Evolutionary conservation across 1,140 invertebrate species (phyloP).

Genomic region (Drosophila asahinai): DNA sequence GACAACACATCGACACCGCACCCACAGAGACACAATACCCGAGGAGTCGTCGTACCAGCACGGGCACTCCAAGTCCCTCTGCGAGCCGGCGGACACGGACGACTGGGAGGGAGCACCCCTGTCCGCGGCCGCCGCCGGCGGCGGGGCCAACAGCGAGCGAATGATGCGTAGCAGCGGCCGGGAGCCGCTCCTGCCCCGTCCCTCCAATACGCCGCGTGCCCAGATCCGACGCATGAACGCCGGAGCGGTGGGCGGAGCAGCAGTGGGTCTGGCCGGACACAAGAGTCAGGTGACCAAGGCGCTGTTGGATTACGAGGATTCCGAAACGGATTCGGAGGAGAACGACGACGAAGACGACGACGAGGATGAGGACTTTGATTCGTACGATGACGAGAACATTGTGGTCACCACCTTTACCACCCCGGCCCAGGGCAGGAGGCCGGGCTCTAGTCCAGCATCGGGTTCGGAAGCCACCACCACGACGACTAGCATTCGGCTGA

Average conservation of each 20-base stretch:
- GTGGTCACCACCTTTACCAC: slow-evolving; percentile 79
- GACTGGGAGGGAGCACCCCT: slow-evolving; percentile 77
- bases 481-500: slow-evolving; percentile 76
- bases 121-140: slow-evolving; percentile 39
- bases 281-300: slow-evolving; percentile 80
- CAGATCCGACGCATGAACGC: slow-evolving; percentile 77
- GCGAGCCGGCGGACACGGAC: slow-evolving; percentile 74
- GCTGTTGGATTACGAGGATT: slow-evolving; percentile 69
- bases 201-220: slow-evolving; percentile 72
- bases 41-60: slow-evolving; percentile 82
- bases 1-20: slow-evolving; percentile 22
- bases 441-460: slow-evolving; percentile 43
- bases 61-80: slow-evolving; percentile 80
- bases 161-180: slow-evolving; percentile 60
- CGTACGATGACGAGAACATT: slow-evolving; percentile 83
- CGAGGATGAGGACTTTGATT: slow-evolving; percentile 82
- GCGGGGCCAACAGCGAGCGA: slow-evolving; percentile 54
- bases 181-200: slow-evolving; percentile 75
- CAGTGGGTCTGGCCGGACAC: slow-evolving; percentile 49
- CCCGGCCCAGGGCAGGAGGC: slow-evolving; percentile 49
- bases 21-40: slow-evolving; percentile 83
- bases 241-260: slow-evolving; percentile 58
- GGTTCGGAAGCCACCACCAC: slow-evolving; percentile 50
- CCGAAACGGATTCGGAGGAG: slow-evolving; percentile 75
- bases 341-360: slow-evolving; percentile 81